These are phyloP conservation scores for Brachionus calyciflorus DNA, from an alignment of 1,140 invertebrate species.

Conservation along the genomic window DNA sequence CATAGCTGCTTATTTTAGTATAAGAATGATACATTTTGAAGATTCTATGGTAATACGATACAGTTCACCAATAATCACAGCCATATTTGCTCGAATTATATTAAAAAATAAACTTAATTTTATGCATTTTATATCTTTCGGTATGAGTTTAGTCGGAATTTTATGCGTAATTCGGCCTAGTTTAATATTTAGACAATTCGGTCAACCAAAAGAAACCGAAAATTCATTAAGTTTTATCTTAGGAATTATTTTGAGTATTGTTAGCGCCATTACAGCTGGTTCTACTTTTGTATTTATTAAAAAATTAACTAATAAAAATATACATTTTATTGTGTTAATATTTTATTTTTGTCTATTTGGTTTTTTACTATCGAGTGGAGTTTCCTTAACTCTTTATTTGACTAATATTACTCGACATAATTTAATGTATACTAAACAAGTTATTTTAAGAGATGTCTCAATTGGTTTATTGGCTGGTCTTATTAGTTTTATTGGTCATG, in stretches of 20 bases:
- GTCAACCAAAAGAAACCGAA: slow-evolving; percentile 23
- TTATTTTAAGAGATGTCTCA: slow-evolving; percentile 13
- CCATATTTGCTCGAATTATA: slow-evolving; percentile 31
- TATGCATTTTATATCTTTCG: slow-evolving; percentile 25
- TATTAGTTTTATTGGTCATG: slow-evolving; percentile 42
- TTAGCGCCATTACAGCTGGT: slow-evolving; percentile 13
- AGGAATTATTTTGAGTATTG: slow-evolving; percentile 15
- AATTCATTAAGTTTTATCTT: neutral
- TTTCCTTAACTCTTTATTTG: slow-evolving; percentile 2
- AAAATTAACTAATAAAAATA: slow-evolving; percentile 32
- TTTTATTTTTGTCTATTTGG: slow-evolving; percentile 44
- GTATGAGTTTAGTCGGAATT: slow-evolving; percentile 26
- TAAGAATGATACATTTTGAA: slow-evolving; percentile 30
- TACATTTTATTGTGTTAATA: slow-evolving; percentile 35
- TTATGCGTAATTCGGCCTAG: slow-evolving; percentile 19
- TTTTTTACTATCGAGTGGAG: neutral
- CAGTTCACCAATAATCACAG: slow-evolving; percentile 45
- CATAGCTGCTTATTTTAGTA: slow-evolving; percentile 24
- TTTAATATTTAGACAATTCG: slow-evolving; percentile 2
- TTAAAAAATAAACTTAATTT: slow-evolving; percentile 15
- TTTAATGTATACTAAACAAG: slow-evolving; percentile 26
- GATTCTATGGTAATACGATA: slow-evolving; percentile 40
- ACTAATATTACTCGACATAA: neutral
- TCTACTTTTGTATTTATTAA: slow-evolving; percentile 36
- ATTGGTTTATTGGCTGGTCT: slow-evolving; percentile 9